Evolutionary conservation across 2,888 invertebrate species (phyloP).

Genomic region (Argyra leucocephala): DNA sequence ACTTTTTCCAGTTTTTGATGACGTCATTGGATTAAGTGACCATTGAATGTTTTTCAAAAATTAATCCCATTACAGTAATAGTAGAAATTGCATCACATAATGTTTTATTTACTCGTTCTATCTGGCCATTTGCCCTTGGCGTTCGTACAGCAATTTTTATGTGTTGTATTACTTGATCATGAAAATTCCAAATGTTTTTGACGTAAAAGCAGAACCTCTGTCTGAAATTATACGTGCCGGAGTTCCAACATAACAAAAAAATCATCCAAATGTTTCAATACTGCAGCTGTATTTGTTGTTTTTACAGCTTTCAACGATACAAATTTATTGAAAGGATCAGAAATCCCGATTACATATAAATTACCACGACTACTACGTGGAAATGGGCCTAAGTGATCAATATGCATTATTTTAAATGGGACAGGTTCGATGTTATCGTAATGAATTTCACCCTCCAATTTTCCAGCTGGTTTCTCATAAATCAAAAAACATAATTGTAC

Average conservation of each 20-base stretch:
- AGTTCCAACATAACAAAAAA: slow-evolving; percentile 23
- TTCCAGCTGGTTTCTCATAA: slow-evolving; percentile 28
- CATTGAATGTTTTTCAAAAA: slow-evolving; percentile 22
- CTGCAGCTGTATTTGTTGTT: slow-evolving; percentile 11
- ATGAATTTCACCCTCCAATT: slow-evolving; percentile 29
- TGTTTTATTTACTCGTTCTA: slow-evolving; percentile 21
- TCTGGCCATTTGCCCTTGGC: slow-evolving; percentile 24
- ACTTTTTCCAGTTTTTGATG: slow-evolving; percentile 19
- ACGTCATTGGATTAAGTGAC: slow-evolving; percentile 20
- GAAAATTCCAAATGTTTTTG: slow-evolving; percentile 25
- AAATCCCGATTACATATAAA: slow-evolving; percentile 13
- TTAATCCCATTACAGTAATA: slow-evolving; percentile 20
- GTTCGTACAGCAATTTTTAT: slow-evolving; percentile 25
- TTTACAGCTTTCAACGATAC: slow-evolving; percentile 15
- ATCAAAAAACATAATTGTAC: slow-evolving; percentile 33
- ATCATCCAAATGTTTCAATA: slow-evolving; percentile 8
- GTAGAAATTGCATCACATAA: slow-evolving; percentile 25
- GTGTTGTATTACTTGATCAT: slow-evolving; percentile 24
- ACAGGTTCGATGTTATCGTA: slow-evolving; percentile 12
- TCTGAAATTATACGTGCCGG: slow-evolving; percentile 26
- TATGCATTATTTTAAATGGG: slow-evolving; percentile 16
- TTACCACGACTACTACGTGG: slow-evolving; percentile 15
- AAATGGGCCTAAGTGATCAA: slow-evolving; percentile 20
- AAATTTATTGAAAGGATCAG: slow-evolving; percentile 19
- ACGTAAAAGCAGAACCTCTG: slow-evolving; percentile 28